Percentiles rank a stretch among this genome's conserved stretches.
Evolutionary conservation across 2,888 invertebrate genomes (phyloP).

Genomic region (Cenopis cana): DNA sequence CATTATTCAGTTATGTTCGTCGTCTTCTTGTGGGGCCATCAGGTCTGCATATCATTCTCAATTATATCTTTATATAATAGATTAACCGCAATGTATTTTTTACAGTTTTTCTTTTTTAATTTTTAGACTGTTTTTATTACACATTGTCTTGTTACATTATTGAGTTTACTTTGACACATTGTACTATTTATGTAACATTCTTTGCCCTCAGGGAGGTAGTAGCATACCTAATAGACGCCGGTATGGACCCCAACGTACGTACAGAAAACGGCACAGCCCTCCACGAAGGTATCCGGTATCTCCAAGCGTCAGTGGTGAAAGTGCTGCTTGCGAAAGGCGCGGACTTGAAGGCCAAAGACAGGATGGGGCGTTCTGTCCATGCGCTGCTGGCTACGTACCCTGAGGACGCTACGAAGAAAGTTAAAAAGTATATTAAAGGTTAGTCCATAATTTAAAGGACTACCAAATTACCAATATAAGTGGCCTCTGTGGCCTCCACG

Average conservation of each 20-base stretch:
- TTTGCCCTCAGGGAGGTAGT: conserved; percentile 89
- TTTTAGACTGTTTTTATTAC: too few relatives aligned
- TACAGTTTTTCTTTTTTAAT: too few relatives aligned
- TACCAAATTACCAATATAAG: too few relatives aligned
- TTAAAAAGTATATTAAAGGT: conserved; percentile 94
- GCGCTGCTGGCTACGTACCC: conserved; percentile 95
- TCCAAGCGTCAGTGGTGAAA: conserved; percentile 94
- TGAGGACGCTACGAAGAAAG: conserved; percentile 94
- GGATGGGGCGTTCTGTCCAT: conserved; percentile 92
- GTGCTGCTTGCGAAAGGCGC: conserved; percentile 92
- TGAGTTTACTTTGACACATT: too few relatives aligned
- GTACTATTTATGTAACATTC: neutral
- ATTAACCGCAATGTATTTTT: too few relatives aligned
- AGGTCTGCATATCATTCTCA: too few relatives aligned
- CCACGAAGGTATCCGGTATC: conserved; percentile 97
- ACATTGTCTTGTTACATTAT: too few relatives aligned
- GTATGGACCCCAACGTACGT: conserved; percentile 94
- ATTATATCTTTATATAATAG: too few relatives aligned
- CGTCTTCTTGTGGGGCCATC: too few relatives aligned
- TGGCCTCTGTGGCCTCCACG: too few relatives aligned
- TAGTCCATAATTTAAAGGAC: conserved; percentile 56
- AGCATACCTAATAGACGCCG: conserved; percentile 91
- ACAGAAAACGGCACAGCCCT: conserved; percentile 95
- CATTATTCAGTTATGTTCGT: too few relatives aligned
- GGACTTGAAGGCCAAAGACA: conserved; percentile 92